A percentile compares a stretch with the other conserved stretches of the same genome.
Evolutionary conservation across 2,113 vertebrate genomes (phyloP).

Genomic region (Entosphenus tridentatus): DNA sequence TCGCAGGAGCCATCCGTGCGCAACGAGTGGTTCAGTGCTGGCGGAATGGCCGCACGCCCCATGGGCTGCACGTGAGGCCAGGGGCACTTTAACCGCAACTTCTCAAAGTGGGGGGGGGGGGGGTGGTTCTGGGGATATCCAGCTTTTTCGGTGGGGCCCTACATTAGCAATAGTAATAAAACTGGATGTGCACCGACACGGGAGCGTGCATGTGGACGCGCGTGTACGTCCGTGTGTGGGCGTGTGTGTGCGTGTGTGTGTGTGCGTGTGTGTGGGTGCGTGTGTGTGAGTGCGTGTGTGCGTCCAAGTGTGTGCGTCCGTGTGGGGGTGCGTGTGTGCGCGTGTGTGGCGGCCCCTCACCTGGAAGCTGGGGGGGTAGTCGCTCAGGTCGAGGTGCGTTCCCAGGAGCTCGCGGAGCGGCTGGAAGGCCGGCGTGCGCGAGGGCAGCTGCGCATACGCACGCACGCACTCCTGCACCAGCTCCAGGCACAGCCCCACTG

Average conservation of each 20-base stretch:
- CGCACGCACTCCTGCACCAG: constrained; percentile 33
- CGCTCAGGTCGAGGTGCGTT: constrained; percentile 19
- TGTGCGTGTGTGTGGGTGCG: not conserved
- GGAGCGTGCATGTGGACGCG: not conserved
- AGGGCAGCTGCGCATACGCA: constrained; percentile 32
- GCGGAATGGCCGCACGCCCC: no score
- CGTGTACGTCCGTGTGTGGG: not conserved
- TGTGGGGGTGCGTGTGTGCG: not conserved
- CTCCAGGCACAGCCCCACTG: constrained; percentile 38
- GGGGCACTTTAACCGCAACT: no score
- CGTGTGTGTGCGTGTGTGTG: not conserved
- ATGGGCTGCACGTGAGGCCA: no score
- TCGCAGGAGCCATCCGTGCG: no score
- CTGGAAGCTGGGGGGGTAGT: constrained; percentile 31
- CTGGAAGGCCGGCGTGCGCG: constrained; percentile 30
- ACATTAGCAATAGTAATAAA: no score
- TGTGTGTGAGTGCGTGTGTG: not conserved
- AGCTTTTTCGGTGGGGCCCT: no score
- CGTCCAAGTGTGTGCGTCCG: not conserved
- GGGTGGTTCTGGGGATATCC: no score
- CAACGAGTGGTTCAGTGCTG: no score
- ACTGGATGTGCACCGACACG: no score
- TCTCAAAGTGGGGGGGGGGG: no score
- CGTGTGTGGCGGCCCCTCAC: constrained; percentile 19
- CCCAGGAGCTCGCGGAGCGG: constrained; percentile 36